phyloP scores from a whole-genome alignment of 2,888 invertebrate species.

The Byasa hedistus region DNA sequence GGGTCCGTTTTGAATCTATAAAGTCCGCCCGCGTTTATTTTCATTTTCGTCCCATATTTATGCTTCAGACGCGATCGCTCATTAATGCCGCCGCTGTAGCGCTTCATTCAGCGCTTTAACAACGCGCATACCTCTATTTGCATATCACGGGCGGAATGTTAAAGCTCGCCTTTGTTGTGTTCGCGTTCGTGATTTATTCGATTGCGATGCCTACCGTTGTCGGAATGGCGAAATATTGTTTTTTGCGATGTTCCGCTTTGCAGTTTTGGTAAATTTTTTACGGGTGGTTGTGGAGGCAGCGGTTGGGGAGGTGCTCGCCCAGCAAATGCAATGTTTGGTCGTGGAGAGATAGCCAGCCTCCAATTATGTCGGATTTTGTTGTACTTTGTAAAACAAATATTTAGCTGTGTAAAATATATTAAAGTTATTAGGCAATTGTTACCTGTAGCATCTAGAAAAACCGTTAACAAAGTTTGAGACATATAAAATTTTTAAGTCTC shows the following conservation, averaged over 20 bases:
- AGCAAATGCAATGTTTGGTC: neutral
- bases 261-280: neutral
- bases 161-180: conserved; percentile 10
- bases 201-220: conserved; percentile 10
- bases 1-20: conserved; percentile 43
- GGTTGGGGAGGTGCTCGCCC: neutral
- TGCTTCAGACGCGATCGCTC: conserved; percentile 28
- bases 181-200: conserved; percentile 10
- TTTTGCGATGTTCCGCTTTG: neutral
- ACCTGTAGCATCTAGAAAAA: no score
- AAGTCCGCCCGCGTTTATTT: conserved; percentile 37
- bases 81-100: conserved; percentile 11
- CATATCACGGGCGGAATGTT: conserved; percentile 15
- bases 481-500: no score
- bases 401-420: no score
- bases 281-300: neutral
- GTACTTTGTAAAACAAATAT: no score
- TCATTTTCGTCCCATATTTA: conserved; percentile 30
- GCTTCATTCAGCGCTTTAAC: conserved; percentile 19
- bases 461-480: no score
- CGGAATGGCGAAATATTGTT: neutral
- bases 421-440: no score
- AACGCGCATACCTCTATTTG: conserved; percentile 20
- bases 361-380: neutral
- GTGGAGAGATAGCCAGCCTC: neutral